Evolutionary conservation across 2,888 invertebrate genomes (phyloP), one percentile per base, ranked within the genome.

Genomic region (Thalpophila matura): DNA sequence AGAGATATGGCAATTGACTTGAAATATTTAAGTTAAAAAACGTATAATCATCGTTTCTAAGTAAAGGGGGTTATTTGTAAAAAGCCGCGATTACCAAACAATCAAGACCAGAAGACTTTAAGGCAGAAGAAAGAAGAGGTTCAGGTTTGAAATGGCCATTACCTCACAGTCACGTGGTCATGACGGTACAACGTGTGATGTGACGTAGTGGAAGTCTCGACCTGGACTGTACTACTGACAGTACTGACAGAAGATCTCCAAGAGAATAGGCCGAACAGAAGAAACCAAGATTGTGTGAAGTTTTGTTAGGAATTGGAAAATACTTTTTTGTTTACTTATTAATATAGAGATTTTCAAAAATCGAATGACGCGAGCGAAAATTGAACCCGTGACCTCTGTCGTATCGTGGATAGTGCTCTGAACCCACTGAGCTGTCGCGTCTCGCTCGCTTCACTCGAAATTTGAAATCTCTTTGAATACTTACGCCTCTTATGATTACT

Each of bases 91-190:
- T 4, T 16, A 4, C 6, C 1, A n/a, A 18, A 18, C 9, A 38
- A 7, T 27, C 12, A 46, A 53, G 20, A 22, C 45, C 54, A 69
- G 61, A 77, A 82, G 56, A 47, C 1, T 6, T 24, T 43, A 79
- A 78, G 83, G 42, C 2, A 14, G 67, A 83, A 84, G 76, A 77
- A n/a, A 69, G 77, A 83, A 85, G 73, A 83, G 72, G 89, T 91
- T 89, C 91, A 91, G 92, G 91, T 86, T 90, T 93, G 93, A 93
- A 90, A 94, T 92, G 84, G 92, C 94, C 94, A 94, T 93, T 94
- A 94, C 94, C 93, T 94, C 94, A 94, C 94, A 92, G 92, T 94
- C 94, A 94, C 94, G 94, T 94, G 91, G 93, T 94, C 92, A 86
- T 85, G 65, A 79, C 81, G 86, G 86, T 90, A 94, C 92, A 93